A percentile compares a stretch with the other conserved stretches of the same genome.
Conservation (phyloP, 2,888 invertebrate species). For the Dusona sp. region DNA sequence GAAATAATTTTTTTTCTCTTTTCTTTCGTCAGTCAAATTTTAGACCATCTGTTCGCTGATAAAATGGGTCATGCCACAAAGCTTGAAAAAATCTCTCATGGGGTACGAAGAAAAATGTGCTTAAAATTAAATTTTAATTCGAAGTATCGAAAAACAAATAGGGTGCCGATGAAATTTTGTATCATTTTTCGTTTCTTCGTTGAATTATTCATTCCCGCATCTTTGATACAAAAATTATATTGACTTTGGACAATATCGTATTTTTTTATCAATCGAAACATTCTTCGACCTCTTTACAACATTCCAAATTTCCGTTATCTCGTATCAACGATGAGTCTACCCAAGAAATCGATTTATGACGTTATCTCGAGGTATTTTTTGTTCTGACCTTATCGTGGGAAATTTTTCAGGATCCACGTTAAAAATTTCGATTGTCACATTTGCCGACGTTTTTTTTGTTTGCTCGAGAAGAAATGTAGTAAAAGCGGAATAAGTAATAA, state of each 20-base stretch:
- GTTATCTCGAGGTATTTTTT: background rate
- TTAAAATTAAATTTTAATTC: background rate
- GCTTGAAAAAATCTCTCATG: background rate
- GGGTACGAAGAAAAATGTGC: background rate
- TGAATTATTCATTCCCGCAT: background rate
- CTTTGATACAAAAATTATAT: background rate
- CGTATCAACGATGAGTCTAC: background rate
- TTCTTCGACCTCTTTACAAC: background rate
- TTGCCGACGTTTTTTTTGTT: background rate
- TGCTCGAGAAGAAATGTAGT: background rate
- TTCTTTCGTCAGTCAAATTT: constrained; percentile 7
- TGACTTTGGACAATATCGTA: too few relatives aligned
- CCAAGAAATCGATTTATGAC: background rate
- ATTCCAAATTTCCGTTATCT: background rate
- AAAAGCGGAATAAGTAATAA: too few relatives aligned
- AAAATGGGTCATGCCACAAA: background rate
- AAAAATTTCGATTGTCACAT: background rate
- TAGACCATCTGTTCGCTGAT: constrained; percentile 59
- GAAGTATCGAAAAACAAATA: background rate
- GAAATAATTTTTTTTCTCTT: background rate
- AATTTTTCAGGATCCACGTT: background rate
- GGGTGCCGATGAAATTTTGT: background rate
- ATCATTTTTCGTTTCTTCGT: background rate
- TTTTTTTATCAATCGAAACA: background rate
- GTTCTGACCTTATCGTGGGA: background rate